Conservation (phyloP, 2,888 invertebrate genomes). For the Ochropleura leucogaster region DNA sequence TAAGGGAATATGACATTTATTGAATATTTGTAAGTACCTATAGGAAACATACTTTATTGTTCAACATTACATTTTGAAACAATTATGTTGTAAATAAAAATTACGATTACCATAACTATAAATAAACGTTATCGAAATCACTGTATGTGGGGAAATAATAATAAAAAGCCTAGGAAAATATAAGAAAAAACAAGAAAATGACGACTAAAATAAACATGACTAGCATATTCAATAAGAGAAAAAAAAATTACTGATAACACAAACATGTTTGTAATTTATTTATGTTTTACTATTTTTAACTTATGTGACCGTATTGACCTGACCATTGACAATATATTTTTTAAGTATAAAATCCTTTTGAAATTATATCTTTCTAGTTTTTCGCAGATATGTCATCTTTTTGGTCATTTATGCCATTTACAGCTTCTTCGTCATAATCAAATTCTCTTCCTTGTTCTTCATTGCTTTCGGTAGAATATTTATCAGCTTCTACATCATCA, state of each 20-base stretch:
- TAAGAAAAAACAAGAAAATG: background rate
- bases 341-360: background rate
- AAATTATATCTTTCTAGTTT: background rate
- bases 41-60: constrained; percentile 13
- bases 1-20: constrained; percentile 8
- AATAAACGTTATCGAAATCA: constrained; percentile 59
- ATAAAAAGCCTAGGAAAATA: constrained; percentile 2
- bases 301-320: background rate
- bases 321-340: background rate
- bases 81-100: constrained; percentile 36
- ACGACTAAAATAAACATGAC: background rate
- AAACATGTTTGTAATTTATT: background rate
- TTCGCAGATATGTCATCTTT: background rate
- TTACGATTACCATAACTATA: constrained; percentile 50
- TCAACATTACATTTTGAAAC: constrained; percentile 23
- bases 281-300: background rate
- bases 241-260: background rate
- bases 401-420: background rate
- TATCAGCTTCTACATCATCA: background rate
- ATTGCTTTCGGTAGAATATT: background rate
- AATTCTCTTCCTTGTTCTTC: background rate
- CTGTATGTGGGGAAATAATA: constrained; percentile 15
- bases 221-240: background rate
- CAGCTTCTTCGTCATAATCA: background rate
- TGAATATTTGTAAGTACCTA: constrained; percentile 9